A percentile compares a stretch with the other conserved stretches of the same genome.
These are phyloP conservation scores for Bombylius major DNA, from an alignment of 2,888 invertebrate genomes.

Conservation along the genomic window DNA sequence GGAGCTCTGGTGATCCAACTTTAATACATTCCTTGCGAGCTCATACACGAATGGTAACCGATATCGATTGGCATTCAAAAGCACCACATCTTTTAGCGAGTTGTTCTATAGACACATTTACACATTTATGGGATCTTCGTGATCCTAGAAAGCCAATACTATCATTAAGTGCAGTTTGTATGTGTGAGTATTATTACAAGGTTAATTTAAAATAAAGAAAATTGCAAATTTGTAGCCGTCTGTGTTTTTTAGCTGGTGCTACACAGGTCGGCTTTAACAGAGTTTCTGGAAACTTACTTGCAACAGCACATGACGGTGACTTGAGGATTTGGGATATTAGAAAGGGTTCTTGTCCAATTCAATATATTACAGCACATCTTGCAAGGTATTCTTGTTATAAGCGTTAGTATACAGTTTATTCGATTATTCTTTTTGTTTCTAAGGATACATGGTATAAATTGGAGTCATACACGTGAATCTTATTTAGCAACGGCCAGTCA, in stretches of 20 bases:
- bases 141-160: slow-evolving; percentile 71
- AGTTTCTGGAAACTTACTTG: slow-evolving; percentile 67
- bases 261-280: slow-evolving; percentile 92
- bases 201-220: not conserved
- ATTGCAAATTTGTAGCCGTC: not conserved
- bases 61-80: slow-evolving; percentile 81
- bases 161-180: slow-evolving; percentile 80
- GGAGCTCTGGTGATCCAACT: slow-evolving; percentile 59
- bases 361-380: slow-evolving; percentile 88
- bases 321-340: slow-evolving; percentile 92
- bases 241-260: slow-evolving; percentile 55
- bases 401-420: not conserved
- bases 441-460: slow-evolving; percentile 87
- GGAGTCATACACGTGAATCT: slow-evolving; percentile 78
- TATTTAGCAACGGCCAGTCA: slow-evolving; percentile 86
- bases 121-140: slow-evolving; percentile 86
- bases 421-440: slow-evolving; percentile 17
- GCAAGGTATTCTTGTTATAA: slow-evolving; percentile 24
- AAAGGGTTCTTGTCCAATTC: slow-evolving; percentile 73
- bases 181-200: slow-evolving; percentile 27
- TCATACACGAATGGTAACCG: slow-evolving; percentile 77
- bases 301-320: slow-evolving; percentile 93
- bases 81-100: slow-evolving; percentile 68
- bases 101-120: slow-evolving; percentile 87
- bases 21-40: slow-evolving; percentile 61